These are phyloP conservation scores for Brachionus angularis DNA, from an alignment of 1,140 invertebrate genomes.

Conservation along the genomic window DNA sequence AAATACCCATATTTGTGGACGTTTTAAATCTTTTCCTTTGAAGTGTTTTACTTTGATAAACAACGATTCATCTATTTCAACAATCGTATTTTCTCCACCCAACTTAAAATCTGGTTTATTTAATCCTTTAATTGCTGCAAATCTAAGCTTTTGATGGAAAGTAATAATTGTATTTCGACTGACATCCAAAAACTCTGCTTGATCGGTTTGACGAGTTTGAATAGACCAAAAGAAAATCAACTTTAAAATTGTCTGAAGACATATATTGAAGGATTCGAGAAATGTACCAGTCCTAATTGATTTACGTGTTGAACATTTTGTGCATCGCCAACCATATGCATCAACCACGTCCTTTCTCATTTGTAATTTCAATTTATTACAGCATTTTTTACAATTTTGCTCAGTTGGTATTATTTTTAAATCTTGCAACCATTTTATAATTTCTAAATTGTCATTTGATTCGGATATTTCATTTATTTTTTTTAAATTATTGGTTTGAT, in stretches of 20 bases:
- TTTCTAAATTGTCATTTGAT: not conserved
- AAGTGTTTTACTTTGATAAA: not conserved
- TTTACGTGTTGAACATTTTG: not conserved
- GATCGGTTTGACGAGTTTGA: conserved; percentile 15
- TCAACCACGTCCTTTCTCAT: not conserved
- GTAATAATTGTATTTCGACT: not conserved
- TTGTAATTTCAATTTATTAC: not conserved
- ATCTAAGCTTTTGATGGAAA: not conserved
- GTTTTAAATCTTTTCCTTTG: conserved; percentile 26
- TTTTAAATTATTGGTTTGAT: not conserved
- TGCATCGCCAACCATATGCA: conserved; percentile 1
- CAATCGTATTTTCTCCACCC: not conserved
- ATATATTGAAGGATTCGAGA: not conserved
- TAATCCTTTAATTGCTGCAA: not conserved
- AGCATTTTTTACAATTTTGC: not conserved
- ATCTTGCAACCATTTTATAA: conserved; percentile 8
- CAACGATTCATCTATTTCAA: conserved; percentile 20
- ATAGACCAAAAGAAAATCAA: not conserved
- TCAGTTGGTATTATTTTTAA: not conserved
- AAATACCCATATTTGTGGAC: conserved; percentile 12
- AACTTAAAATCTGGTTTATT: not conserved
- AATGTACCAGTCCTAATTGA: not conserved
- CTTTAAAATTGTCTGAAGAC: not conserved
- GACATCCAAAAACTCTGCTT: not conserved
- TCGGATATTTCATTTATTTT: not conserved